Percentiles rank a stretch among this genome's conserved stretches.
Conservation (phyloP, 2,888 invertebrate species). For the Nemoura dubitans region DNA sequence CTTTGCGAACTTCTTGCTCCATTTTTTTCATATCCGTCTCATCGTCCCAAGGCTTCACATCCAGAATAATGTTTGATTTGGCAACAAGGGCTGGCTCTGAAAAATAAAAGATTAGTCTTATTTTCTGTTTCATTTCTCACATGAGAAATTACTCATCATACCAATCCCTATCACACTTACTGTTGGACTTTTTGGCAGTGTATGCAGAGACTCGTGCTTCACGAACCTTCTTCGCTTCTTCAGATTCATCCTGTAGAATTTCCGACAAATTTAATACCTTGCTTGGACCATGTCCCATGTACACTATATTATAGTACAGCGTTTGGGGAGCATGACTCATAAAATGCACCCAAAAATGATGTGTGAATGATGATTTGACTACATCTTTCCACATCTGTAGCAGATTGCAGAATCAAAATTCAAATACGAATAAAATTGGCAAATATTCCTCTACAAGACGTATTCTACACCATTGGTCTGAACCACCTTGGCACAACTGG, state of each 20-base stretch:
- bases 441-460: too few relatives aligned
- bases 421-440: too few relatives aligned
- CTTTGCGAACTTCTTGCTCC: conserved; percentile 81
- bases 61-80: conserved; percentile 93
- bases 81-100: conserved; percentile 87
- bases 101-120: too few relatives aligned
- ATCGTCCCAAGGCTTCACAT: conserved; percentile 89
- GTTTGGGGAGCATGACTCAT: neutral
- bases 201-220: conserved; percentile 90
- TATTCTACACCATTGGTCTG: too few relatives aligned
- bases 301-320: neutral
- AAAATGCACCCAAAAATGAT: too few relatives aligned
- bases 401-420: too few relatives aligned
- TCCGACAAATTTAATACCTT: too few relatives aligned
- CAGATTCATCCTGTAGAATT: conserved; percentile 69
- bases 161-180: conserved; percentile 59
- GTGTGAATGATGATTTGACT: too few relatives aligned
- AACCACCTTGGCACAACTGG: too few relatives aligned
- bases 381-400: too few relatives aligned
- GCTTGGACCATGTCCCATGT: too few relatives aligned
- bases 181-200: conserved; percentile 90
- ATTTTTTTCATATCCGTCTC: conserved; percentile 91
- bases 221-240: conserved; percentile 76
- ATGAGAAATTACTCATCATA: neutral
- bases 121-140: conserved; percentile 49